Evolutionary conservation across 2,113 vertebrate genomes (phyloP).

Genomic region (Furnarius figulus): DNA sequence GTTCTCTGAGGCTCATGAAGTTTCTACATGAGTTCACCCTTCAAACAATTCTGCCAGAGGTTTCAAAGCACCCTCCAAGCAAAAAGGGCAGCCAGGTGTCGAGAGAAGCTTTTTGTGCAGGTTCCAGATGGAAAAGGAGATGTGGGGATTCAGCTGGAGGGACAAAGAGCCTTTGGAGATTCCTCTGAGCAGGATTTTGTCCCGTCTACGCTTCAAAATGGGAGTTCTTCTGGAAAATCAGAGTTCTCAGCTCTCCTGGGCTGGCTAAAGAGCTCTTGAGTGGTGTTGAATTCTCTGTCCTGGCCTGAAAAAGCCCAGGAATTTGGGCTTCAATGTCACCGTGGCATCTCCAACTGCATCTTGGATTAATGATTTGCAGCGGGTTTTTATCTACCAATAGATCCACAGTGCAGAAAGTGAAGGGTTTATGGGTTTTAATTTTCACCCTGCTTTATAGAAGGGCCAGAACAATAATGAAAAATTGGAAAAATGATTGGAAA

Average conservation of each 20-base stretch:
- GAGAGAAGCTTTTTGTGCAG: neutral
- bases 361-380: neutral
- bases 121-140: neutral
- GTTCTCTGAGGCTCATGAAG: neutral
- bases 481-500: constrained; percentile 14
- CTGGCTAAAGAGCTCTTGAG: neutral
- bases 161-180: neutral
- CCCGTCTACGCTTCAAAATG: neutral
- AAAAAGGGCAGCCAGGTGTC: neutral
- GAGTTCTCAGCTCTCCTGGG: neutral
- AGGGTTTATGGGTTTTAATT: constrained; percentile 39
- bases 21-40: neutral
- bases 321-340: neutral
- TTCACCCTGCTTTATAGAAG: neutral
- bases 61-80: neutral
- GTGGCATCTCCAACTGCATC: neutral
- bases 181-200: neutral
- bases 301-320: neutral
- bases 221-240: neutral
- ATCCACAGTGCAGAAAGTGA: neutral
- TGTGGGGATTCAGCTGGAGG: neutral
- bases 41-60: neutral
- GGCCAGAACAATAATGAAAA: constrained; percentile 26
- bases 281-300: neutral
- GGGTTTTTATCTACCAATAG: constrained; percentile 6